Percentiles rank a stretch among this genome's conserved stretches.
Conservation (phyloP, 23 tunicate genomes). For the Styela clava region DNA sequence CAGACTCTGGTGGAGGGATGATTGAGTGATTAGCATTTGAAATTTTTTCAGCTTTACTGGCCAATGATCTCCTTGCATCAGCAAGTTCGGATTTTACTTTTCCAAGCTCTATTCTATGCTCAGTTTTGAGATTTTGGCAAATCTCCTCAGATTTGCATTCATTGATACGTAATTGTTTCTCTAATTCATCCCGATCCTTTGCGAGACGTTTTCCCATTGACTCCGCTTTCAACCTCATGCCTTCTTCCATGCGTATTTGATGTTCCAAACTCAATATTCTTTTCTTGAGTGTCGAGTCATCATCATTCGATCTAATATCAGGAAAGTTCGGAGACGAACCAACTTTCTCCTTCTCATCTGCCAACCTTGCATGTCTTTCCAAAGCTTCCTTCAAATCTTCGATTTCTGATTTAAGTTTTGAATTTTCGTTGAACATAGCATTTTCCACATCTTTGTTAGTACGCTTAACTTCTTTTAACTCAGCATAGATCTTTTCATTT, state of each 20-base stretch:
- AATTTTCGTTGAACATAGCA: slow-evolving; percentile 72
- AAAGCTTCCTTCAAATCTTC: slow-evolving; percentile 56
- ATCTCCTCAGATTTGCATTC: slow-evolving; percentile 3
- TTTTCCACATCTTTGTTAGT: slow-evolving; percentile 53
- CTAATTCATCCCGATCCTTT: slow-evolving; percentile 11
- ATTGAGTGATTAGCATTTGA: neutral
- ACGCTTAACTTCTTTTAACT: slow-evolving; percentile 42
- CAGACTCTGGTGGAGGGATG: slow-evolving; percentile 17
- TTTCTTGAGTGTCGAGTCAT: neutral
- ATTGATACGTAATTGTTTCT: slow-evolving; percentile 6
- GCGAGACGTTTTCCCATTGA: neutral
- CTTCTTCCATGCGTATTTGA: slow-evolving; percentile 16
- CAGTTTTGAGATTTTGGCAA: neutral
- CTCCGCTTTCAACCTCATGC: neutral
- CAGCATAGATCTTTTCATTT: slow-evolving; percentile 54
- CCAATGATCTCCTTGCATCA: slow-evolving; percentile 1
- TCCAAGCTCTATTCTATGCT: neutral
- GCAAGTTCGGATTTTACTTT: slow-evolving; percentile 16
- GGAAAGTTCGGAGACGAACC: neutral
- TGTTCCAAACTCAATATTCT: neutral
- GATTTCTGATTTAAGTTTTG: slow-evolving; percentile 43
- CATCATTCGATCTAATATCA: neutral
- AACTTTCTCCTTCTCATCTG: slow-evolving; percentile 26
- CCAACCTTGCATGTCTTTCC: slow-evolving; percentile 23
- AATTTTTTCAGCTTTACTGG: neutral